These are phyloP conservation scores for Lycocorax pyrrhopterus DNA, from an alignment of 2,113 vertebrate genomes.

Conservation along the genomic window DNA sequence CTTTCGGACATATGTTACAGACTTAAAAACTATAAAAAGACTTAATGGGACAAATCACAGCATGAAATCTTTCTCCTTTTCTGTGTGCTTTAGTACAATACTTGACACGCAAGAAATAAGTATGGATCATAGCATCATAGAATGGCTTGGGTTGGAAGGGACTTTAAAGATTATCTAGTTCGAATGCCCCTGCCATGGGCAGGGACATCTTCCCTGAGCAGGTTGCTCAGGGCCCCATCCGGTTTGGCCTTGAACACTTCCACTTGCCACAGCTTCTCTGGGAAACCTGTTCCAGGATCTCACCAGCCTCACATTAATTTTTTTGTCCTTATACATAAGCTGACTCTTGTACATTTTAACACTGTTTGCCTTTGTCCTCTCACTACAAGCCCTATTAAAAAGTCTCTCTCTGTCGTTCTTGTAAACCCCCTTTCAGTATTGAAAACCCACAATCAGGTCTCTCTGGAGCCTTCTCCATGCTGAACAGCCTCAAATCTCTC, in stretches of 20 bases:
- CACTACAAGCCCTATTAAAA: neutral
- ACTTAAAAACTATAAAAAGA: neutral
- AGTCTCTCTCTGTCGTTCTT: neutral
- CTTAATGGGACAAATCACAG: neutral
- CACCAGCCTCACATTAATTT: fast-evolving
- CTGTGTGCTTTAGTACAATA: neutral
- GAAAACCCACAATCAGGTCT: neutral
- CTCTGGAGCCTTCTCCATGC: neutral
- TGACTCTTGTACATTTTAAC: neutral
- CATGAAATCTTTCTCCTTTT: neutral
- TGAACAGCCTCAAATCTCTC: neutral
- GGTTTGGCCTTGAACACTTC: neutral
- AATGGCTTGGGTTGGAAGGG: neutral
- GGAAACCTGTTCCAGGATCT: neutral
- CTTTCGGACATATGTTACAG: neutral
- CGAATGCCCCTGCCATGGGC: fast-evolving
- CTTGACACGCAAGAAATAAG: neutral
- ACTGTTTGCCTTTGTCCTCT: neutral
- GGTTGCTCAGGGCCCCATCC: neutral
- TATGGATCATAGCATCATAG: neutral
- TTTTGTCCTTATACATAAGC: neutral
- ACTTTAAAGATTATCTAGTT: neutral
- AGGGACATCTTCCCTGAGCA: neutral
- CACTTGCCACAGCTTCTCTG: neutral
- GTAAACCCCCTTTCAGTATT: fast-evolving